Percentiles rank a stretch among this genome's conserved stretches.
phyloP scores from a whole-genome alignment of 2,113 vertebrate species.

The Alaudala cheleensis region DNA sequence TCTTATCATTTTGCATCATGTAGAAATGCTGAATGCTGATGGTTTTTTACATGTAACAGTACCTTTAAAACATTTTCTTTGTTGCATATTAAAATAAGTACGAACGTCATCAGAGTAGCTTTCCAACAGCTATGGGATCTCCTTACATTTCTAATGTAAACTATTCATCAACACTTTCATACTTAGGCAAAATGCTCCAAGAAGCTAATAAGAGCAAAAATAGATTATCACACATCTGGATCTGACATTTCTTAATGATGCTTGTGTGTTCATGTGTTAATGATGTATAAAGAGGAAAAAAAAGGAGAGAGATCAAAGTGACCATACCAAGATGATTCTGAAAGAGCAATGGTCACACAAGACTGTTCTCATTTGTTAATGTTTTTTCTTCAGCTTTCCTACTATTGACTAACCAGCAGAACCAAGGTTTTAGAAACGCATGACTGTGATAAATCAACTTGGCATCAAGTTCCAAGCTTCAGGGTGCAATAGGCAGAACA shows the following conservation, averaged over 20 bases:
- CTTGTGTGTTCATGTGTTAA: not conserved
- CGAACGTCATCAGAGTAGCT: not conserved
- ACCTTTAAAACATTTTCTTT: not conserved
- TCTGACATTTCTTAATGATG: not conserved
- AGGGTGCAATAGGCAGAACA: not conserved
- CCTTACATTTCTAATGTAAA: not conserved
- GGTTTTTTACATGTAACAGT: not conserved
- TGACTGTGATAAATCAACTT: not conserved
- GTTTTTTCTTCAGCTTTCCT: not conserved
- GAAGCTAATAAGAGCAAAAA: not conserved
- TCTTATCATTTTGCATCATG: not conserved
- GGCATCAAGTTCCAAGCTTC: not conserved
- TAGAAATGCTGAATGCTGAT: not conserved
- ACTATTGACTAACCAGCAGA: not conserved
- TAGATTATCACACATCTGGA: not conserved
- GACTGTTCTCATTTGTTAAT: not conserved
- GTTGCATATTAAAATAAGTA: not conserved
- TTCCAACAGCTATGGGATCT: not conserved
- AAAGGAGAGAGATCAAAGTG: not conserved
- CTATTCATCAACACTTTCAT: not conserved
- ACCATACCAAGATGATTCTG: not conserved
- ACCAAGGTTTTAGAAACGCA: not conserved
- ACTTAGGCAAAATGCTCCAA: not conserved
- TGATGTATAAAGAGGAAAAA: not conserved
- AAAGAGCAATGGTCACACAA: not conserved